Evolutionary conservation across 1,140 invertebrate species (phyloP), one percentile per base, ranked within the genome.

Genomic region (Mizuhopecten yessoensis): DNA sequence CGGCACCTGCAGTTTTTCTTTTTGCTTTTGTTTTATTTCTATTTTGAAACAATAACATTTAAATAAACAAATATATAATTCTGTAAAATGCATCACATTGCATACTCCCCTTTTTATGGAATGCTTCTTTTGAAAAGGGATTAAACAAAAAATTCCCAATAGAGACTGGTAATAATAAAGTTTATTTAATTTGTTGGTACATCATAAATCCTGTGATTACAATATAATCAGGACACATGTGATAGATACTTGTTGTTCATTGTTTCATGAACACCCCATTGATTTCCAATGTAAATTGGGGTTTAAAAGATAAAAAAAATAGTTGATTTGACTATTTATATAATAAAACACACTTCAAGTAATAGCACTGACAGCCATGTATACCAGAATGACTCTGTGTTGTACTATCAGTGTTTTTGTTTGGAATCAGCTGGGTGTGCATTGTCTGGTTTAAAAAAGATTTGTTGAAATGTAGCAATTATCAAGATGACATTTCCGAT

Each of bases 381-480:
- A 29, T 29, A 29, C 11, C n/a, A 17, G 15, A 17, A 75, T 75
- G 9, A 75, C 17, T 17, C 29, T 23, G 57, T 23, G 57, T 23
- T 75, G 57, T 75, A 75, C 57, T 75, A 75, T 75, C 57, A 29
- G 57, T 75, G 57, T 75, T 75, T 75, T 75, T 75, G 57, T 75
- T 75, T 75, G 23, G 57, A 75, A 75, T 75, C 57, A 75, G 57
- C 57, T 75, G 57, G 57, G 1, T n/a, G n/a, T 9, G 23, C 29
- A 75, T 75, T 75, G 57, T 75, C 23, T 45, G 1, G 57, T 29
- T 75, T 75, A 29, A 75, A n/a, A 75, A 75, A 75, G 57, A 75
- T 75, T 75, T 75, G 57, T 75, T 75, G 57, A 75, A 75, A 75
- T 75, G 57, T 75, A 75, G 29, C 57, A 75, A 29, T 75, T n/a